These are phyloP conservation scores for Pseudorhombus dupliciocellatus DNA, from an alignment of 2,113 vertebrate species.

Conservation along the genomic window DNA sequence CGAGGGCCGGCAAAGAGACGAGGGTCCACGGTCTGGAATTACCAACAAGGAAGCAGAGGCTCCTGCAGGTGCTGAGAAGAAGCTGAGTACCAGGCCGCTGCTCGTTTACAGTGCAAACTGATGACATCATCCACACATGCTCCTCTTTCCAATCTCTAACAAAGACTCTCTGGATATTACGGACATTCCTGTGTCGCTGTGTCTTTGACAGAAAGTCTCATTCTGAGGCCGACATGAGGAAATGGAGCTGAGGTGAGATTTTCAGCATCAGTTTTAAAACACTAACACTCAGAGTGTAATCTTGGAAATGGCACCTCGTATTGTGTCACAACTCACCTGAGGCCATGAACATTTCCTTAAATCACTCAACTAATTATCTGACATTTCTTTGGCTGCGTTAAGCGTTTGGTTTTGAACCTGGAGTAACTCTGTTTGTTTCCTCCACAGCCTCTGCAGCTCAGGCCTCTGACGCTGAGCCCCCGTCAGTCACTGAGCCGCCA, in stretches of 20 bases:
- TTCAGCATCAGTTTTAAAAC: not conserved
- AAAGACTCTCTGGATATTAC: not conserved
- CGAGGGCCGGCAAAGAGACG: not conserved
- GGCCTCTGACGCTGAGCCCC: constrained; percentile 3
- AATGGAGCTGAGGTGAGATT: not conserved
- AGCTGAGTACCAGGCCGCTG: too few relatives aligned
- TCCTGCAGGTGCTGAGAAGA: too few relatives aligned
- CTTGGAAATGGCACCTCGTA: not conserved
- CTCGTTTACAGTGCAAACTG: not conserved
- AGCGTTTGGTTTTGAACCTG: too few relatives aligned
- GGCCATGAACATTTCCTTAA: too few relatives aligned
- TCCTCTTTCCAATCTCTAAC: not conserved
- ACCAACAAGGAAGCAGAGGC: not conserved
- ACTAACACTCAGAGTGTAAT: not conserved
- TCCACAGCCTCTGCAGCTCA: not conserved
- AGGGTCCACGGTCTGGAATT: not conserved
- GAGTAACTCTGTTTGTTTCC: not conserved
- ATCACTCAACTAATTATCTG: too few relatives aligned
- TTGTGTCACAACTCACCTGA: too few relatives aligned
- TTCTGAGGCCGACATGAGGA: not conserved
- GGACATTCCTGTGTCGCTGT: not conserved
- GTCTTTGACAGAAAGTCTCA: too few relatives aligned
- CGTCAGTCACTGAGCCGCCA: constrained; percentile 32
- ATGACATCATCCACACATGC: not conserved
- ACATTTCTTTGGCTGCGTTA: too few relatives aligned